Percentiles rank a stretch among this genome's conserved stretches.
These are phyloP conservation scores for Bergia sp. DNA, from an alignment of 92 coral and sea anemone species.

Conservation along the genomic window DNA sequence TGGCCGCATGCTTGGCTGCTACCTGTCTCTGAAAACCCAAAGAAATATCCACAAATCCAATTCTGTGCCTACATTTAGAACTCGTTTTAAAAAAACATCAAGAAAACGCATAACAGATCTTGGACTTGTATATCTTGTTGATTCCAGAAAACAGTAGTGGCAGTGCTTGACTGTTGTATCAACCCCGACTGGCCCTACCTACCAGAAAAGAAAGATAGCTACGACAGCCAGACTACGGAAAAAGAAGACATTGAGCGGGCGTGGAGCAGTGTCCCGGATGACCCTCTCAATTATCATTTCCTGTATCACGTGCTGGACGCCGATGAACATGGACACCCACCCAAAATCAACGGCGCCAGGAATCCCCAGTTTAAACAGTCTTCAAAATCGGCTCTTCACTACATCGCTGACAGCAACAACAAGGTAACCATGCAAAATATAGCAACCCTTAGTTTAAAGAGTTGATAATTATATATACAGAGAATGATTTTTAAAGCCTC, in stretches of 20 bases:
- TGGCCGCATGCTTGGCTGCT: too few species aligned
- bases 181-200: slow-evolving; percentile 98
- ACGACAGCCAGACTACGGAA: slow-evolving; percentile 53
- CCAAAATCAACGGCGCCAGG: slow-evolving; percentile 62
- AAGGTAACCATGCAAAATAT: slow-evolving; percentile 59
- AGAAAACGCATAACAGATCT: too few species aligned
- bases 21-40: too few species aligned
- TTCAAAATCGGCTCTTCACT: slow-evolving; percentile 84
- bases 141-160: slow-evolving; percentile 88
- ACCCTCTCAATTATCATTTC: slow-evolving; percentile 92
- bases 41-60: too few species aligned
- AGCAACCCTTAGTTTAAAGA: too few species aligned
- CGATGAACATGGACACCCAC: slow-evolving; percentile 80
- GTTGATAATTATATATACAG: too few species aligned
- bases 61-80: too few species aligned
- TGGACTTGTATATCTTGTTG: not conserved
- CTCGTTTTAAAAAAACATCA: too few species aligned
- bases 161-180: slow-evolving; percentile 84
- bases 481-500: too few species aligned
- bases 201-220: slow-evolving; percentile 67
- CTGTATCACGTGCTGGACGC: slow-evolving; percentile 86
- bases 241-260: slow-evolving; percentile 80
- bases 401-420: slow-evolving; percentile 82
- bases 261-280: slow-evolving; percentile 97
- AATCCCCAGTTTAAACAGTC: slow-evolving; percentile 68